phyloP scores from a whole-genome alignment of 2,113 vertebrate species.

The Saguinus midas region DNA sequence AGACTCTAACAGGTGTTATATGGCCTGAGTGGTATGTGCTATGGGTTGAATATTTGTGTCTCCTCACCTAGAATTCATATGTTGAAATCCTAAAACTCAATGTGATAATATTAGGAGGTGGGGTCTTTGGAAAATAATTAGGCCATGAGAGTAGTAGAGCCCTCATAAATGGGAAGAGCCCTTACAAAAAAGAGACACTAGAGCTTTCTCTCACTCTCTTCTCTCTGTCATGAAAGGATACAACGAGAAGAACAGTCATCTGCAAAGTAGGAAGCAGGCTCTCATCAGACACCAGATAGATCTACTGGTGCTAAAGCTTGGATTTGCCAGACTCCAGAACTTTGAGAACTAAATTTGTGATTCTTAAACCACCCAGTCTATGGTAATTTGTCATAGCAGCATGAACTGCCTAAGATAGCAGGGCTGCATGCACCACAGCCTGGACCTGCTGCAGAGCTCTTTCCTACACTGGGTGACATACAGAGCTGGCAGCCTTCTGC shows the following conservation, averaged over 20 bases:
- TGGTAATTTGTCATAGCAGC: not conserved
- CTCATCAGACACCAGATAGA: not conserved
- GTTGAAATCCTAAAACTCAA: not conserved
- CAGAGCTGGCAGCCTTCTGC: not conserved
- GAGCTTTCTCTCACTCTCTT: not conserved
- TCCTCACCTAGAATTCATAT: not conserved
- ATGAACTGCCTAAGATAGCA: not conserved
- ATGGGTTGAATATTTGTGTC: not conserved
- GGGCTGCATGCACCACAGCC: not conserved
- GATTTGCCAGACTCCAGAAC: not conserved
- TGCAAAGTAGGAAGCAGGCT: not conserved
- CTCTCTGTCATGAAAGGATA: not conserved
- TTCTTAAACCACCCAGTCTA: not conserved
- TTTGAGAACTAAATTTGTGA: not conserved
- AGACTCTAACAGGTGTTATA: not conserved
- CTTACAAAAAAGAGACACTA: not conserved
- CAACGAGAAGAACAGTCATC: not conserved
- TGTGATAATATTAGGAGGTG: not conserved
- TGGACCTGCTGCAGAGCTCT: not conserved
- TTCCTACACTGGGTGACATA: not conserved
- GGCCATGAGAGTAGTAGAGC: not conserved
- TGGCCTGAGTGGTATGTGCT: not conserved
- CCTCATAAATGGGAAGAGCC: not conserved
- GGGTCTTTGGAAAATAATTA: not conserved
- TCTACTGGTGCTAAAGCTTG: not conserved